phyloP scores from a whole-genome alignment of 1,140 invertebrate genomes.

The Drosophila orosa region DNA sequence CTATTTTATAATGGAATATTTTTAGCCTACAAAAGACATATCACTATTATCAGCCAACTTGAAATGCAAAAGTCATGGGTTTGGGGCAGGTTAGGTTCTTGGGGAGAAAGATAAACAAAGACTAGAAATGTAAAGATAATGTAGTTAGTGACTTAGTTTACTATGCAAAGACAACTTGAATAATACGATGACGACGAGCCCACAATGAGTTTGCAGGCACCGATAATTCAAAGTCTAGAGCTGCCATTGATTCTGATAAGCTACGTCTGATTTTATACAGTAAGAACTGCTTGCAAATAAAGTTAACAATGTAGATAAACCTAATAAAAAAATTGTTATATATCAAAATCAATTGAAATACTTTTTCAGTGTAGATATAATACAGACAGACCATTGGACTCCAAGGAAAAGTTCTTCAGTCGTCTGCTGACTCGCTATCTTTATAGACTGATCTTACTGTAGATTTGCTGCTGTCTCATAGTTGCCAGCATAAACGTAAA shows the following conservation, averaged over 20 bases:
- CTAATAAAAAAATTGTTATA: not conserved
- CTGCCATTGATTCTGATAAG: not conserved
- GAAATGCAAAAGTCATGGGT: not conserved
- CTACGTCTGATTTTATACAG: not conserved
- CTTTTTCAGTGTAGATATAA: not conserved
- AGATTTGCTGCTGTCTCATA: constrained; percentile 5
- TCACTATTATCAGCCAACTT: not conserved
- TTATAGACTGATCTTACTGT: not conserved
- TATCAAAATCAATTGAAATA: not conserved
- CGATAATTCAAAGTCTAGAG: not conserved
- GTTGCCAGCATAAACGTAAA: constrained; percentile 23
- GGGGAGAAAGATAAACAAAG: not conserved
- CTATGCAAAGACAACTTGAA: not conserved
- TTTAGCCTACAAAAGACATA: not conserved
- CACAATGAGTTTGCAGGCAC: not conserved
- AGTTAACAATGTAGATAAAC: not conserved
- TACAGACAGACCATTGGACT: not conserved
- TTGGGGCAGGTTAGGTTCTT: constrained; percentile 9
- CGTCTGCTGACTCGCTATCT: not conserved
- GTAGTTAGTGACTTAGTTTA: too few relatives aligned
- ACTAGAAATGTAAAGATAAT: not conserved
- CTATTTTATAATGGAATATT: constrained; percentile 4
- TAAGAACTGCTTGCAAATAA: not conserved
- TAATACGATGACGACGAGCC: not conserved
- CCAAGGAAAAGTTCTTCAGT: not conserved